Base-by-base conservation (phyloP, 1,140 invertebrate species). In the Megathymus violae region DNA sequence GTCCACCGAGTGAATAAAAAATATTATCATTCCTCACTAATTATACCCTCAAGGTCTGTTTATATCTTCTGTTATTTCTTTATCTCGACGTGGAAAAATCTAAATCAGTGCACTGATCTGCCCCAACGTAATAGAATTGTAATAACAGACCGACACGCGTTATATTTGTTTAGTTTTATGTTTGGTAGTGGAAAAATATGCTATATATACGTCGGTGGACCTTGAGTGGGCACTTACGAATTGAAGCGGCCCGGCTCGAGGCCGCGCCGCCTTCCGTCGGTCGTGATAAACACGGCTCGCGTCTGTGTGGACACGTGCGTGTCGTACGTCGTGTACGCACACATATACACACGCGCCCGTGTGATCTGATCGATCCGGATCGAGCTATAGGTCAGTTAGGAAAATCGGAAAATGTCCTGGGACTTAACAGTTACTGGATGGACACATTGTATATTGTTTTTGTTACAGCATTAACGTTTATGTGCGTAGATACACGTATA, bases 191-290 rank as follows among this genome's bases (percentile, higher is more conserved):
- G 54, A 65, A 65, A 52, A 59, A 54, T 63, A 64, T 64, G 62
- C 50, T 71, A 71, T 74, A 69, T 75, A 68, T 75, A 70, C 11
- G 62, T 66, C 59, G 66, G 47, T 50, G 50, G 69, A 81, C 83
- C 79, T 86, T 84, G 83, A 72, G 36, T 67, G 61, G 70, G 67
- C 64, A 72, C 76, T 79, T 79, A 80, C 71, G 68, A 80, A 81
- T 83, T 78, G 71, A 76, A 66, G 51, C 65, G 74, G 81, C 73
- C 78, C 64, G 68, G 56, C 47, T 48, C 79, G 81, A 86, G 83
- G 81, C 71, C 80, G 62, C 46, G 2, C 46, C 67, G 72, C 65
- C 54, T 44, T 43, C 52, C 40, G 52, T 44, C 52, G 38, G 36
- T 52, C 48, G 36, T 60, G 68, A 71, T 69, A 71, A 64, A 72